Percentiles rank a stretch among this genome's conserved stretches.
Evolutionary conservation across 2,113 vertebrate genomes (phyloP).

Genomic region (Apteryx owenii): DNA sequence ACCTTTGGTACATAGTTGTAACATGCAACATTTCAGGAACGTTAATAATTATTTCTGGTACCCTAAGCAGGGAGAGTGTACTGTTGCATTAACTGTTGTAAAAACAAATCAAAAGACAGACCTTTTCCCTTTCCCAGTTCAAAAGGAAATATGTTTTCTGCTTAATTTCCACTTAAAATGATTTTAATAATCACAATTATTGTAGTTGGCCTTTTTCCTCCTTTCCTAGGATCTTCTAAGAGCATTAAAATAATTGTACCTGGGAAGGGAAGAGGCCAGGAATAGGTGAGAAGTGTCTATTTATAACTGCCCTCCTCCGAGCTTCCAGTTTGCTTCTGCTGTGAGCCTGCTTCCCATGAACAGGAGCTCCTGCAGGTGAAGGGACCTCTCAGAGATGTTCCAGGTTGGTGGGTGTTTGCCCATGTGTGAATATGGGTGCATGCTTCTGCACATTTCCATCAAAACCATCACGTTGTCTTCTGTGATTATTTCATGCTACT

Average conservation of each 20-base stretch:
- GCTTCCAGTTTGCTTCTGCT: background rate
- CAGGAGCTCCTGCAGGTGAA: background rate
- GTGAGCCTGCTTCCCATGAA: background rate
- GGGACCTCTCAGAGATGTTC: background rate
- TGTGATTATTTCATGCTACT: background rate
- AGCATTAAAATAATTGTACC: background rate
- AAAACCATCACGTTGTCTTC: background rate
- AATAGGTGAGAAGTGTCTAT: background rate
- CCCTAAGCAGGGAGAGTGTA: background rate
- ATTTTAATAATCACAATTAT: background rate
- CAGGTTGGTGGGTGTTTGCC: background rate
- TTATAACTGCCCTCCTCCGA: background rate
- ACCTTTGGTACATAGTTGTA: background rate
- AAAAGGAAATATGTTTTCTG: background rate
- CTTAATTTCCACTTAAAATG: background rate
- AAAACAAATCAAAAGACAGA: background rate
- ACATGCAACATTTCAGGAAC: background rate
- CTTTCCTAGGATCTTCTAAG: background rate
- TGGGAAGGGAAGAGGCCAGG: background rate
- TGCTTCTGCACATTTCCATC: background rate
- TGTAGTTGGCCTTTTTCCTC: background rate
- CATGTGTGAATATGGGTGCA: background rate
- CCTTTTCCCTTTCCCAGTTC: background rate
- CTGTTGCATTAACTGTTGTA: background rate
- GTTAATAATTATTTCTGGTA: conserved; percentile 20